phyloP scores from a whole-genome alignment of 2,888 invertebrate genomes.

The Pollenia angustigena region DNA sequence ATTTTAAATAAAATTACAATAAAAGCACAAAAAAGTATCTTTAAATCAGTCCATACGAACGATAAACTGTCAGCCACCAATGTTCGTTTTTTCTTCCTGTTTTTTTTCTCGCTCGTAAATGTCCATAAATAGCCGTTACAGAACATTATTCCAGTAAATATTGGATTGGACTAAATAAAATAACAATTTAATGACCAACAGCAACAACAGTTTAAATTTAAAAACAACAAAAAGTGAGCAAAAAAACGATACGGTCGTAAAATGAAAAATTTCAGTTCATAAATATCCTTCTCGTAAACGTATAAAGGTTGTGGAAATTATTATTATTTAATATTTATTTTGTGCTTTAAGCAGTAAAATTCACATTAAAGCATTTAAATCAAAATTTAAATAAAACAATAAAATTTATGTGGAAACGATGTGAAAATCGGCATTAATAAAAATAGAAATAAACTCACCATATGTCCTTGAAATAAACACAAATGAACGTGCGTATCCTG shows the following conservation, averaged over 20 bases:
- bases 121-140: constrained; percentile 6
- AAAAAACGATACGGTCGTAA: not conserved
- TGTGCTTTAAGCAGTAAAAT: not conserved
- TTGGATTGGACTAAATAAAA: constrained; percentile 16
- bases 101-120: constrained; percentile 14
- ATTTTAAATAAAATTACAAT: constrained; percentile 11
- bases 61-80: not conserved
- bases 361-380: no score
- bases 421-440: not conserved
- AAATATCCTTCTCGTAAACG: not conserved
- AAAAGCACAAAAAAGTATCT: not conserved
- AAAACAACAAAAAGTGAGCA: not conserved
- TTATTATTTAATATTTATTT: not conserved
- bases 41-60: not conserved
- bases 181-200: constrained; percentile 23
- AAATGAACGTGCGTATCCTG: not conserved
- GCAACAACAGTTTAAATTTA: not conserved
- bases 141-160: constrained; percentile 10
- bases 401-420: no score
- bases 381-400: no score
- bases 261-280: not conserved
- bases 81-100: not conserved
- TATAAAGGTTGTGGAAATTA: not conserved
- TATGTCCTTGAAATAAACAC: not conserved
- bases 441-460: not conserved